Percentiles rank a stretch among this genome's conserved stretches.
Evolutionary conservation across 1,140 invertebrate genomes (phyloP).

Genomic region (Lithobius niger): DNA sequence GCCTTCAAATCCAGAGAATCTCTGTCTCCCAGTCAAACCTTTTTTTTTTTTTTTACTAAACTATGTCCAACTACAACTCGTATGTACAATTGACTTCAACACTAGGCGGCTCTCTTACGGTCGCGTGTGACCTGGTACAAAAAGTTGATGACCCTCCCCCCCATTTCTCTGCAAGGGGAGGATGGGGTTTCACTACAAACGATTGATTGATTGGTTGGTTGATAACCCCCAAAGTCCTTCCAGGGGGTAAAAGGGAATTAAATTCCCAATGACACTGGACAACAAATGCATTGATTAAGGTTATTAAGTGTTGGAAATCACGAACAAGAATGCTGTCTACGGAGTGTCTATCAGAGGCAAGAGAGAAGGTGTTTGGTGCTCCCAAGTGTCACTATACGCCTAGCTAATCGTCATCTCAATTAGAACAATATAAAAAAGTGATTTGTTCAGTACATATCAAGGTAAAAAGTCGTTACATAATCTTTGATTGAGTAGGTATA

Average conservation of each 20-base stretch:
- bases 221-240: neutral
- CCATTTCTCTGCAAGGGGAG: neutral
- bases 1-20: neutral
- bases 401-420: neutral
- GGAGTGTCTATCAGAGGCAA: neutral
- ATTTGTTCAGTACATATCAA: too few species aligned
- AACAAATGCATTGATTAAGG: conserved; percentile 1
- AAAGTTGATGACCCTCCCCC: neutral
- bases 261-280: neutral
- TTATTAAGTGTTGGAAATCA: neutral
- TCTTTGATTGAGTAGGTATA: neutral
- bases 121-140: neutral
- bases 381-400: neutral
- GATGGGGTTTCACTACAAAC: neutral
- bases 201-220: neutral
- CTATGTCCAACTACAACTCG: neutral
- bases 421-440: neutral
- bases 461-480: neutral
- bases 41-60: neutral
- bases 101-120: neutral
- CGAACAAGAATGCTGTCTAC: neutral
- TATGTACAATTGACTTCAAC: neutral
- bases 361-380: neutral
- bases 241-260: neutral
- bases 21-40: neutral